A percentile compares a stretch with the other conserved stretches of the same genome.
Conservation (phyloP, 2,113 vertebrate species). For the Origma solitaria region DNA sequence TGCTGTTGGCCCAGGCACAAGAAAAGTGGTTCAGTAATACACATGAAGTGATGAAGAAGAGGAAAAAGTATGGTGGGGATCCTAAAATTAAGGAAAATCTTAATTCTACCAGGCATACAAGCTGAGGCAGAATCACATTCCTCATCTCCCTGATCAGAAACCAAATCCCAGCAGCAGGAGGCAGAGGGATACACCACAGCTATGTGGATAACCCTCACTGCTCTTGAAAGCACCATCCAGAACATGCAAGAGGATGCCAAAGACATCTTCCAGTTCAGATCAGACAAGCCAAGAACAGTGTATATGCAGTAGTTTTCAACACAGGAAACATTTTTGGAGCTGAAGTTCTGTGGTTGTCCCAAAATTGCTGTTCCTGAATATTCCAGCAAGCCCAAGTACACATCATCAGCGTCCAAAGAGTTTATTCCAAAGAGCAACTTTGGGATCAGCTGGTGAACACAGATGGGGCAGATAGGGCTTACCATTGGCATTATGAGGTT, state of each 20-base stretch:
- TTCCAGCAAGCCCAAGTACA: not conserved
- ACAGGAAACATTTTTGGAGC: not conserved
- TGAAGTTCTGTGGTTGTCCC: not conserved
- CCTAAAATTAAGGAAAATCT: not conserved
- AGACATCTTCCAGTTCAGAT: not conserved
- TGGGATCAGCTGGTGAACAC: not conserved
- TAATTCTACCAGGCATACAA: not conserved
- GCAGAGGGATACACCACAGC: not conserved
- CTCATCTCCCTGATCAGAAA: not conserved
- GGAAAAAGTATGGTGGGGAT: not conserved
- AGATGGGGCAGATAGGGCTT: not conserved
- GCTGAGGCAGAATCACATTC: rapidly evolving
- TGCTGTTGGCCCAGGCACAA: not conserved
- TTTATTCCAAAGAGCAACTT: not conserved
- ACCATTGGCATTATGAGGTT: not conserved
- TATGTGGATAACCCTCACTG: not conserved
- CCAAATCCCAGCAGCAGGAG: not conserved
- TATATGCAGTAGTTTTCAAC: not conserved
- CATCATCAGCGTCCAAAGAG: not conserved
- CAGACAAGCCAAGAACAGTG: not conserved
- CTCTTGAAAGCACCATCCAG: not conserved
- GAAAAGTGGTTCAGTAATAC: not conserved
- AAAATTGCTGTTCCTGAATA: not conserved
- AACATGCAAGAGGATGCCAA: not conserved
- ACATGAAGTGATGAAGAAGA: not conserved